Percentiles rank a stretch among this genome's conserved stretches.
Conservation (phyloP, 1,140 invertebrate genomes). For the Eubasilissa regina region DNA sequence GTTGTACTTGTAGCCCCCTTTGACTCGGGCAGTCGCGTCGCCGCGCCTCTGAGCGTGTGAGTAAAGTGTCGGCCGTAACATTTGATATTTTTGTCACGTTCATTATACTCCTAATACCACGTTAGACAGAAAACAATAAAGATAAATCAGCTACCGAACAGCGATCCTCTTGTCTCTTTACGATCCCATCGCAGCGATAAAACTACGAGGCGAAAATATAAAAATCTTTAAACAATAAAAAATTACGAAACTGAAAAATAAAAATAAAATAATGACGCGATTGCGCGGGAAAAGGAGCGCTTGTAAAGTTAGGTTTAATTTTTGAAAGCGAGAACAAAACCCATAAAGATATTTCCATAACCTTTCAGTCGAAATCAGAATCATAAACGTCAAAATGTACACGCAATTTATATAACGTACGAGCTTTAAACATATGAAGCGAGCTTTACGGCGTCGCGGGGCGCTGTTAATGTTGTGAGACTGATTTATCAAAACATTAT, state of each 20-base stretch:
- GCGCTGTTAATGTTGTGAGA: conserved; percentile 5
- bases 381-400: conserved; percentile 58
- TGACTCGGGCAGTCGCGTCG: not conserved
- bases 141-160: conserved; percentile 46
- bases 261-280: conserved; percentile 25
- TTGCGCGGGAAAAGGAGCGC: not conserved
- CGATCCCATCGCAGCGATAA: conserved; percentile 39
- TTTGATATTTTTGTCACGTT: conserved; percentile 43
- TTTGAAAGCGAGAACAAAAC: conserved; percentile 39
- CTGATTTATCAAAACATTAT: conserved; percentile 6
- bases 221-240: conserved; percentile 45
- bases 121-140: conserved; percentile 43
- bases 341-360: conserved; percentile 60
- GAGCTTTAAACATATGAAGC: conserved; percentile 53
- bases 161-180: conserved; percentile 44
- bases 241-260: conserved; percentile 38
- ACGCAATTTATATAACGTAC: conserved; percentile 59
- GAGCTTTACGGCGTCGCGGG: conserved; percentile 43
- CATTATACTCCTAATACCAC: conserved; percentile 40
- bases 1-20: not conserved
- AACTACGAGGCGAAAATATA: conserved; percentile 34
- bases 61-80: conserved; percentile 14
- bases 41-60: not conserved
- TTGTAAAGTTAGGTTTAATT: conserved; percentile 27
- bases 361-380: conserved; percentile 56